Base-by-base conservation (phyloP, 2,888 invertebrate genomes). In the Perizoma flavofasciatum region DNA sequence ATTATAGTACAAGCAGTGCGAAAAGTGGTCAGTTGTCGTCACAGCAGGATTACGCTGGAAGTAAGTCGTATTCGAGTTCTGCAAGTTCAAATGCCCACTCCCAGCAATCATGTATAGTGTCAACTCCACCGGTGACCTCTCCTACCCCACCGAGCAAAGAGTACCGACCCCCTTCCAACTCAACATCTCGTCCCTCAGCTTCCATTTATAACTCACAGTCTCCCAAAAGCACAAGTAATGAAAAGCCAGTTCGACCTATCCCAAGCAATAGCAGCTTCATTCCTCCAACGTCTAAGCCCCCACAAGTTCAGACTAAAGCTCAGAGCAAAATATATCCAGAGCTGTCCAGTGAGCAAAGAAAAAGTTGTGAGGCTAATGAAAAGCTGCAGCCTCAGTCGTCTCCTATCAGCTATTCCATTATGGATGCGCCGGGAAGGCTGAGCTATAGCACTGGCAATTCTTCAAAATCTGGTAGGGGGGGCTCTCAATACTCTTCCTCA, bases 271-370 rank as follows among this genome's bases (percentile, higher is more conserved):
- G 86, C 71, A 92, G 90, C 71, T 94, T 94, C 79, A 90, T 93
- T 40, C 92, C 94, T 32, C 93, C 92, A 44, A 89, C 92, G 66
- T 84, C 92, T 53, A 93, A 93, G 79, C 83, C 89, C 37, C 89
- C 92, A 55, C 90, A 89, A 73, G 94, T 95, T 70, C 96, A 96
- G 85, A 95, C 95, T 63, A 96, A 96, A 88, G 95, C 95, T 68
- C 95, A 96, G 88, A 93, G 95, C 71, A 96, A 96, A 91, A 94
- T 95, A 73, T 96, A 96, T 83, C 95, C 96, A 56, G 96, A 96
- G 76, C 74, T 95, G 69, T 91, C 66, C 70, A 85, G 77, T 75
- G 93, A 84, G 80, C 93, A 85, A 83, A 92, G 82, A 83, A 93
- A 81, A 92, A 93, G 71, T 93, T 94, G 86, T 93, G 93, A 82